Evolutionary conservation across 2,797 vertebrate species (phyloP).

Genomic region (Margarornis squamiger): DNA sequence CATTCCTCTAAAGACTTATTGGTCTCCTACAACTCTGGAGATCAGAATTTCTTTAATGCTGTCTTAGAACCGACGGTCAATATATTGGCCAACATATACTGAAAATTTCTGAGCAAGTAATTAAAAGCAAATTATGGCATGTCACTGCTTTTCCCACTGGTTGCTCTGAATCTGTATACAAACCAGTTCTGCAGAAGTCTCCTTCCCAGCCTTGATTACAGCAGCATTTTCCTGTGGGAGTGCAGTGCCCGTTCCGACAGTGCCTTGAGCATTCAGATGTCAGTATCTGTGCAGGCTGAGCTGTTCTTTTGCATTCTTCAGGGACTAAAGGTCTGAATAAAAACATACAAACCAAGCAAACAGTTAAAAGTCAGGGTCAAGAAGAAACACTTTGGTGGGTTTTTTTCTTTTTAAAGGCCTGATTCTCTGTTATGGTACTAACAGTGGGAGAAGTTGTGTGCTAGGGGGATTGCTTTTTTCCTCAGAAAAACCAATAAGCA

Average conservation of each 20-base stretch:
- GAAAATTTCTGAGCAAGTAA: neutral
- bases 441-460: neutral
- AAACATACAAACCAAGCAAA: neutral
- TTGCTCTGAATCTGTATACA: conserved; percentile 63
- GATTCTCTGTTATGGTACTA: neutral
- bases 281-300: conserved; percentile 87
- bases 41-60: neutral
- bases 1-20: neutral
- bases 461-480: neutral
- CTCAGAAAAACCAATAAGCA: neutral
- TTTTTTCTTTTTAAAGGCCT: neutral
- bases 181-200: conserved; percentile 91
- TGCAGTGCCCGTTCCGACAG: conserved; percentile 95
- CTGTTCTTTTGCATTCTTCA: conserved; percentile 89
- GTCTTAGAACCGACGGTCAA: neutral
- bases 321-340: conserved; percentile 85
- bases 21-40: neutral
- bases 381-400: neutral
- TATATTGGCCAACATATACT: neutral
- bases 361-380: neutral
- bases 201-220: conserved; percentile 96
- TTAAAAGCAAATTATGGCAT: neutral
- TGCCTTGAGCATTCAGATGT: conserved; percentile 90
- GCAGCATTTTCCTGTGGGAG: conserved; percentile 93
- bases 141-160: neutral